Percentiles rank a stretch among this genome's conserved stretches.
These are phyloP conservation scores for Cebuella pygmaea DNA, from an alignment of 2,797 vertebrate genomes.

Conservation along the genomic window DNA sequence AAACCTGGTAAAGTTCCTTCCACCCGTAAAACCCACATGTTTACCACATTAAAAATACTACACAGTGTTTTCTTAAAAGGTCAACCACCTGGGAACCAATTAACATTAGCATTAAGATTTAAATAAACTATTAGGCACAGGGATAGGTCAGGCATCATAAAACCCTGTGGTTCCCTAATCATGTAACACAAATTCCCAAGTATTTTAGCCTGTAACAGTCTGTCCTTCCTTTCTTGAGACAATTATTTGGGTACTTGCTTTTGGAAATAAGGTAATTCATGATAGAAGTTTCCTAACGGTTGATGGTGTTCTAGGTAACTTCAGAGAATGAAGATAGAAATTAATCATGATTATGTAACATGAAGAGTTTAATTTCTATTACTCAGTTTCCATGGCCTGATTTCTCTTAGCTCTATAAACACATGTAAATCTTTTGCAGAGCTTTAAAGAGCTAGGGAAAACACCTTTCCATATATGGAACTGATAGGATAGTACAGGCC, in stretches of 20 bases:
- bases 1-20: neutral
- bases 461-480: neutral
- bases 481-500: neutral
- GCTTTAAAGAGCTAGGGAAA: neutral
- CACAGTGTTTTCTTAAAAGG: slow-evolving; percentile 35
- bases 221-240: neutral
- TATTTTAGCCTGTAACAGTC: slow-evolving; percentile 7
- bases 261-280: slow-evolving; percentile 22
- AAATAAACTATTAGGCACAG: slow-evolving; percentile 11
- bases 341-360: neutral
- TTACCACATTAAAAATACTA: slow-evolving; percentile 49
- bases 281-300: neutral
- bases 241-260: slow-evolving; percentile 46
- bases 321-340: slow-evolving; percentile 49
- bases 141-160: slow-evolving; percentile 21
- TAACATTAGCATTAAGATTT: neutral
- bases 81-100: slow-evolving; percentile 27
- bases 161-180: neutral
- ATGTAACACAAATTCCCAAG: neutral
- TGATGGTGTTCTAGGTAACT: neutral
- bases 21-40: slow-evolving; percentile 20
- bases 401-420: slow-evolving; percentile 32
- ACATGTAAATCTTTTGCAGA: neutral
- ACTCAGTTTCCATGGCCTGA: neutral
- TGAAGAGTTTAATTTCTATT: neutral